Evolutionary conservation across 1,140 invertebrate species (phyloP), one percentile per base, ranked within the genome.

Genomic region (Zaprionus ghesquierei): DNA sequence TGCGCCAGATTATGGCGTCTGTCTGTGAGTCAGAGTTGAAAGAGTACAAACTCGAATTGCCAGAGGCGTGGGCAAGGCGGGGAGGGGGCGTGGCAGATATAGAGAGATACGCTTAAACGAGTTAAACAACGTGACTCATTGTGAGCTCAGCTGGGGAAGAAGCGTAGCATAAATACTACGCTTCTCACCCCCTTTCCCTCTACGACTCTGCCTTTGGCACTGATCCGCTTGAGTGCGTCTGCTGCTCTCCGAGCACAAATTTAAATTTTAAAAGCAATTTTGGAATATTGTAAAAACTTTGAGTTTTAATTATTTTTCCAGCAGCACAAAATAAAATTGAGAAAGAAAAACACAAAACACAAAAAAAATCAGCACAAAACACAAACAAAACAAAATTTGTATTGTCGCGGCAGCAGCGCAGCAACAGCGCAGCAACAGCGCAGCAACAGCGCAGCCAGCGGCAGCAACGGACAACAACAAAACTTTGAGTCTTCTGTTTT

Each of bases 331-430:
- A 70, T 29, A 13, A 51, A 25, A 61, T n/a, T 12, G 13, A 58
- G 20, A 60, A 58, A 22, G 25, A 63, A 63, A 53, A 27, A 46
- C 54, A 66, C n/a, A 27, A 77, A 54, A 73, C 59, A 72, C 38
- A 62, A 12, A n/a, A n/a, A 54, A 55, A 55, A 33, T 33, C 31
- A 33, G 31, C 41, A 35, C 66, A 69, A 59, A 63, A 69, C 66
- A 71, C 69, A 71, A 72, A 68, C 63, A 65, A 71, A 72, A 72
- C 69, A 72, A 72, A 73, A 29, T 69, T 65, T 59, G 41, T 41
- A 15, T 41, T 15, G 50, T n/a, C n/a, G 50, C 35, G 12, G 61
- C 51, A 20, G 20, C 22, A 29, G 27, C 27, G 25, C 25, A 25
- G 25, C 25, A n/a, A n/a, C n/a, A n/a, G n/a, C n/a, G n/a, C n/a